phyloP scores from a whole-genome alignment of 2,113 vertebrate species.

The Elaphurus davidianus region DNA sequence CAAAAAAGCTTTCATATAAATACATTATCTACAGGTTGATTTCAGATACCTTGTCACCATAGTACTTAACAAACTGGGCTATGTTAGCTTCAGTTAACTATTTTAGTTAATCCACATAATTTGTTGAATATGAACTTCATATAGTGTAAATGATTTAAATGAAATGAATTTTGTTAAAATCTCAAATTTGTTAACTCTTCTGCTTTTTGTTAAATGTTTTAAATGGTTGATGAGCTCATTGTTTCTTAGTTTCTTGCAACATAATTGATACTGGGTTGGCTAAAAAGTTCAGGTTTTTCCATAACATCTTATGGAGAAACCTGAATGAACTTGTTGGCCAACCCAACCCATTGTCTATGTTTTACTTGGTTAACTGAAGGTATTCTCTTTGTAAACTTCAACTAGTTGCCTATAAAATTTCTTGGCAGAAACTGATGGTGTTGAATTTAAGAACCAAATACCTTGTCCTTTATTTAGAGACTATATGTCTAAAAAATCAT shows the following conservation, averaged over 20 bases:
- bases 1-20: not conserved
- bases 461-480: not conserved
- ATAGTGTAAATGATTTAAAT: not conserved
- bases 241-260: not conserved
- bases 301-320: not conserved
- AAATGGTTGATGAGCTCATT: not conserved
- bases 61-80: not conserved
- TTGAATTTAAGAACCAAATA: not conserved
- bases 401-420: not conserved
- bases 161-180: not conserved
- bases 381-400: constrained; percentile 11
- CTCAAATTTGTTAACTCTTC: not conserved
- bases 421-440: not conserved
- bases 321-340: not conserved
- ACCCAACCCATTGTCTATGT: not conserved
- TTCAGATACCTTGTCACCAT: not conserved
- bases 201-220: constrained; percentile 5
- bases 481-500: not conserved
- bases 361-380: not conserved
- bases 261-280: not conserved
- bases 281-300: not conserved
- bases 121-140: not conserved
- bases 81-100: not conserved
- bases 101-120: not conserved
- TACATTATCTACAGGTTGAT: not conserved